Percentiles rank a stretch among this genome's conserved stretches.
Conservation (phyloP, 2,888 invertebrate species). For the Lingula anatina region DNA sequence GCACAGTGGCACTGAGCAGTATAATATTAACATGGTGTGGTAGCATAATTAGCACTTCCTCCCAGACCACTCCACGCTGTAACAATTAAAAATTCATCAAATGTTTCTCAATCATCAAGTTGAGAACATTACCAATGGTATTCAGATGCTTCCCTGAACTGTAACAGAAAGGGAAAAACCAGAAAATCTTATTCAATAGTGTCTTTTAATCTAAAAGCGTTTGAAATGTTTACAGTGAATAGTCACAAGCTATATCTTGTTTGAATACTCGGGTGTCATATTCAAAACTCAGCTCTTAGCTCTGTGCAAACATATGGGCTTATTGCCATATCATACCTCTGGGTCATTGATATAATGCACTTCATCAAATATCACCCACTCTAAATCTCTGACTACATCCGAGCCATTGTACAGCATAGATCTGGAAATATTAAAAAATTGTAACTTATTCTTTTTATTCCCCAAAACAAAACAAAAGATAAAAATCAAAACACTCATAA, state of each 20-base stretch:
- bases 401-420: constrained; percentile 94
- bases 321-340: constrained; percentile 64
- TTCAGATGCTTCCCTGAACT: too few species aligned
- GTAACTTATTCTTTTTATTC: too few species aligned
- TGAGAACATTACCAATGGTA: too few species aligned
- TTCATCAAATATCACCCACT: constrained; percentile 99
- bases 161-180: too few species aligned
- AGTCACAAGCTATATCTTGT: too few species aligned
- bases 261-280: too few species aligned
- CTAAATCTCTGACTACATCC: constrained; percentile 90
- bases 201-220: too few species aligned
- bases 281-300: too few species aligned
- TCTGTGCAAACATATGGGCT: too few species aligned
- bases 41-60: constrained; percentile 92
- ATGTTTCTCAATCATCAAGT: too few species aligned
- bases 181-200: too few species aligned
- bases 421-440: constrained; percentile 27
- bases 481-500: background rate
- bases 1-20: constrained; percentile 96
- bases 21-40: constrained; percentile 94
- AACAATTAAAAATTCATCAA: constrained; percentile 18
- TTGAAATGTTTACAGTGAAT: too few species aligned
- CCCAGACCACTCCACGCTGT: constrained; percentile 97
- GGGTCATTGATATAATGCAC: constrained; percentile 98
- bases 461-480: background rate